These are phyloP conservation scores for Gymnoscopelus braueri DNA, from an alignment of 2,797 vertebrate genomes.

Conservation along the genomic window DNA sequence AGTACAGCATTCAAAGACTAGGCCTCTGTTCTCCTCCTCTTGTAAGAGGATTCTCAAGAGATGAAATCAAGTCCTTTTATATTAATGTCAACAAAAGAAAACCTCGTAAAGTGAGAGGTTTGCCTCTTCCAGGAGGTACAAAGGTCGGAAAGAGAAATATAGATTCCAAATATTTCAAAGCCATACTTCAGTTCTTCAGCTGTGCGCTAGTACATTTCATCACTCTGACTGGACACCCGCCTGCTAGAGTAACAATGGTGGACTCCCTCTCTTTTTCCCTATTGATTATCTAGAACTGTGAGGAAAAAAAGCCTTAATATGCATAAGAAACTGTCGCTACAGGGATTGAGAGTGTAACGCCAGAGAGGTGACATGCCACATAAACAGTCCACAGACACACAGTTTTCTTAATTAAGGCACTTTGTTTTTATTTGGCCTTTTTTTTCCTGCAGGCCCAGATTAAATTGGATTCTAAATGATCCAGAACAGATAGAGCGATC, in stretches of 20 bases:
- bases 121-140: conserved; percentile 11
- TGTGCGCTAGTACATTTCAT: conserved; percentile 10
- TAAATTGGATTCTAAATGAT: conserved; percentile 87
- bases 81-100: background rate
- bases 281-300: background rate
- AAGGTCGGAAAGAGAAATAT: background rate
- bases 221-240: conserved; percentile 1
- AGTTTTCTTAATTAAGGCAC: conserved; percentile 81
- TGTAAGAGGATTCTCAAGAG: conserved; percentile 1
- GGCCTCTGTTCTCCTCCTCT: background rate
- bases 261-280: background rate
- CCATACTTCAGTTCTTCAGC: conserved; percentile 8
- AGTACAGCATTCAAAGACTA: conserved; percentile 12
- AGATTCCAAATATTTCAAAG: conserved; percentile 7
- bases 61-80: background rate
- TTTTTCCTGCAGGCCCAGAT: conserved; percentile 69
- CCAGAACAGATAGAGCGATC: conserved; percentile 82
- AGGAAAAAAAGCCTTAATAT: conserved; percentile 11
- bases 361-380: conserved; percentile 54
- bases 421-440: conserved; percentile 79
- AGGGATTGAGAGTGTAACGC: conserved; percentile 23
- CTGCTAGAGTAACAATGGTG: background rate
- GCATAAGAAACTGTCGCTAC: conserved; percentile 38
- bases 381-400: conserved; percentile 65
- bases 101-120: background rate